Evolutionary conservation across 2,888 invertebrate genomes (phyloP).

Genomic region (Dione juno): DNA sequence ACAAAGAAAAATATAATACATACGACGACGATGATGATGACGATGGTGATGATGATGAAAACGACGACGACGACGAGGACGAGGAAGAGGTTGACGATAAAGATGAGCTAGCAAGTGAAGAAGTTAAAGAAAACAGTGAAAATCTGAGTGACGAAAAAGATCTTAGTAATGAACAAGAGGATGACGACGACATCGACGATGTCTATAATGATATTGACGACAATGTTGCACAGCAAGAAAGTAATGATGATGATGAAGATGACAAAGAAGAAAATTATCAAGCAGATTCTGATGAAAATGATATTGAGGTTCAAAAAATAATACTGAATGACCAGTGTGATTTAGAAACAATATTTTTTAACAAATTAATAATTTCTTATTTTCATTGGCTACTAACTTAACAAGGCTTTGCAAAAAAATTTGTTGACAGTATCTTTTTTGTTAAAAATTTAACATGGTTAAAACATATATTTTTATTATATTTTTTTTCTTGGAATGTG

Average conservation of each 20-base stretch:
- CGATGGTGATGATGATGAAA: slow-evolving; percentile 52
- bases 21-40: slow-evolving; percentile 52
- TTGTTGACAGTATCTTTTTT: not conserved
- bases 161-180: slow-evolving; percentile 51
- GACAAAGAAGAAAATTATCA: slow-evolving; percentile 52
- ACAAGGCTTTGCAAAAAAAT: slow-evolving; percentile 22
- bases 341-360: slow-evolving; percentile 40
- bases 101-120: slow-evolving; percentile 49
- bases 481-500: slow-evolving; percentile 2
- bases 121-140: slow-evolving; percentile 41
- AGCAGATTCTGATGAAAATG: slow-evolving; percentile 47
- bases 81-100: slow-evolving; percentile 52
- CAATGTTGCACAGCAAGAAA: slow-evolving; percentile 43
- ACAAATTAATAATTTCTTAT: slow-evolving; percentile 42
- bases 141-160: slow-evolving; percentile 37
- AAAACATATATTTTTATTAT: not conserved
- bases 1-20: slow-evolving; percentile 48
- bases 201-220: slow-evolving; percentile 50
- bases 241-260: slow-evolving; percentile 46
- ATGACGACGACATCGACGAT: slow-evolving; percentile 51
- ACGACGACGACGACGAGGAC: slow-evolving; percentile 52
- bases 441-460: not conserved
- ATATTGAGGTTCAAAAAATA: slow-evolving; percentile 59
- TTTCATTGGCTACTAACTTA: slow-evolving; percentile 67
- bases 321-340: slow-evolving; percentile 52